phyloP scores from a whole-genome alignment of 2,797 vertebrate species.

The Fundulus diaphanus region DNA sequence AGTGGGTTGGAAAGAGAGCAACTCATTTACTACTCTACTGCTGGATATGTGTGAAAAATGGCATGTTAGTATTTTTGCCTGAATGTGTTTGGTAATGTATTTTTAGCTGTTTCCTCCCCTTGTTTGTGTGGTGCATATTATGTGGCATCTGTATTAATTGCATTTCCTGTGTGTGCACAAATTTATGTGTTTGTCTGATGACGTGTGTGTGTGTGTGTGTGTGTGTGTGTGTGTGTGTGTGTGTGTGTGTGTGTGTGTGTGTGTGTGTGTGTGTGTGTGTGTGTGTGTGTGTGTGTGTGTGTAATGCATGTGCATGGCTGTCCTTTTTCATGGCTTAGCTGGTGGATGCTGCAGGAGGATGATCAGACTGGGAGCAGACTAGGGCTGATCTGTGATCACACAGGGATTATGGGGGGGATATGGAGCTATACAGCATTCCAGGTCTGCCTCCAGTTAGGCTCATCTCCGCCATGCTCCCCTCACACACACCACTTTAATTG shows the following conservation, averaged over 20 bases:
- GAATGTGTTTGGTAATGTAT: conserved; percentile 57
- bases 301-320: conserved; percentile 38
- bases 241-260: conserved; percentile 20
- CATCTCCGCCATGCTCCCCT: conserved; percentile 75
- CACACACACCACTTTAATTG: conserved; percentile 85
- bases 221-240: conserved; percentile 11
- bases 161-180: conserved; percentile 15
- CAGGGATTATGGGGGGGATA: conserved; percentile 82
- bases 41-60: conserved; percentile 34
- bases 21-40: conserved; percentile 60
- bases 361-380: conserved; percentile 77
- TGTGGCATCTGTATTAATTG: conserved; percentile 55
- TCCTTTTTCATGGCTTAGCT: conserved; percentile 69
- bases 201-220: conserved; percentile 21
- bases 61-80: conserved; percentile 26
- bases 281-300: conserved; percentile 10
- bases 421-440: conserved; percentile 78
- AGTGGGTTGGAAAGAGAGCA: conserved; percentile 51
- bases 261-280: conserved; percentile 27
- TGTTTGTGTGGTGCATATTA: conserved; percentile 44
- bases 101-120: conserved; percentile 53
- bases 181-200: conserved; percentile 10
- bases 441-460: conserved; percentile 77
- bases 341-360: conserved; percentile 71
- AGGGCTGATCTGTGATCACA: conserved; percentile 78